Base-by-base conservation (phyloP, 2,888 invertebrate genomes). In the Drosophila ustulata region DNA sequence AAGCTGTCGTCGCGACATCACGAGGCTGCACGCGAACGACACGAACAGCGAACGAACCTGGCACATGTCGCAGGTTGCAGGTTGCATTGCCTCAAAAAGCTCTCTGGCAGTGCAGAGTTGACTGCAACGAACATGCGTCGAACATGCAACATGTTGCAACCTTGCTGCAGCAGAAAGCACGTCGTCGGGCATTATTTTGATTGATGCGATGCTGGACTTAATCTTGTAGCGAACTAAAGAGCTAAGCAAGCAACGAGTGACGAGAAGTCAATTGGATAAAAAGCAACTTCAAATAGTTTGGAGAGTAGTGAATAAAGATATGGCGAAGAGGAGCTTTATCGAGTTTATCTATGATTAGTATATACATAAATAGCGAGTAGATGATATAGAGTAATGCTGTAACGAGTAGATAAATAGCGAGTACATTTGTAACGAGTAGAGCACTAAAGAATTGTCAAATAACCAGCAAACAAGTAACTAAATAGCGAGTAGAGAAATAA, bases 81-180 rank as follows among this genome's bases (percentile, higher is more conserved):
- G 49, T 46, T 46, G 34, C 45, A 56, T 11, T 9, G 7, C 18
- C 18, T 1, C 18, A 2, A 39, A 75, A 75, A 77, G 72, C 72
- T 66, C 37, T 2, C 0, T 4, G 1, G 1, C 3, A 0, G 3
- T 1, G 5, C 34, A 71, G 63, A 72, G 67, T 74, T 78, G 74
- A 69, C 26, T 78, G 69, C 78, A 76, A 69, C 75, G 70, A 78
- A 76, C 74, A 51, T 62, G 37, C 55, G 46, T 13, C 53, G 26
- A 28, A 30, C 56, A 11, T 30, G 39, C 65, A 76, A 73, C 75
- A 63, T 64, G 66, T 59, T n/a, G 30, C 45, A 45, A 45, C 13
- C 8, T 5, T 25, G 50, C 49, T 43, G 51, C 55, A 58, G 11
- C n/a, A n/a, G 34, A 41, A 39, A 45, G 23, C 50, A 37, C 13